A percentile compares a stretch with the other conserved stretches of the same genome.
phyloP scores from a whole-genome alignment of 2,113 vertebrate species.

The Otolemur garnettii region DNA sequence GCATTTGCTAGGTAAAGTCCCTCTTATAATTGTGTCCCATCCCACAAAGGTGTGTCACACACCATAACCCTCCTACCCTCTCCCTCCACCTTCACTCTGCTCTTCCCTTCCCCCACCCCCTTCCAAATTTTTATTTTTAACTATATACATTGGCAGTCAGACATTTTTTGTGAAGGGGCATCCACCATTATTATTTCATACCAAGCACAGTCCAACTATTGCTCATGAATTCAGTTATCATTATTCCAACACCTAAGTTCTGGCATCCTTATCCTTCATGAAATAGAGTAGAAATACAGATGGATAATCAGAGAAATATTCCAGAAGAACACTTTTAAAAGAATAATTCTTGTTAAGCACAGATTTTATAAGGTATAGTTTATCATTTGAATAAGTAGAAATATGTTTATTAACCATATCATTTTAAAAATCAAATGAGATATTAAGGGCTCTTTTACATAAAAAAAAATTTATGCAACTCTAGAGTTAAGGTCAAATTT shows the following conservation, averaged over 20 bases:
- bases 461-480: constrained; percentile 3
- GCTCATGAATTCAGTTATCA: constrained; percentile 2
- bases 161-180: constrained; percentile 41
- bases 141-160: not conserved
- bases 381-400: constrained; percentile 37
- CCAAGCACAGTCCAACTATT: not conserved
- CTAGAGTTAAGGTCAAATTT: not conserved
- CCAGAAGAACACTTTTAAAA: constrained; percentile 61
- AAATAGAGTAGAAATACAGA: constrained; percentile 73
- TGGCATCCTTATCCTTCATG: not conserved
- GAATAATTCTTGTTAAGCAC: constrained; percentile 32
- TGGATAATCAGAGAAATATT: constrained; percentile 62
- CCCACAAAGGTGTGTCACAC: too few species aligned
- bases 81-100: too few species aligned
- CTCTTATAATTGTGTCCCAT: too few species aligned
- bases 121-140: constrained; percentile 45
- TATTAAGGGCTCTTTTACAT: not conserved
- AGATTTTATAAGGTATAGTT: constrained; percentile 52
- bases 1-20: too few species aligned
- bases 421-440: constrained; percentile 56
- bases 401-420: constrained; percentile 40
- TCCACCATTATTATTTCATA: not conserved
- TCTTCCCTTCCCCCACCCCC: too few species aligned
- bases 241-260: constrained; percentile 15
- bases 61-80: too few species aligned